Base-by-base conservation (phyloP, 2,113 vertebrate species). In the Macquaria australasica region DNA sequence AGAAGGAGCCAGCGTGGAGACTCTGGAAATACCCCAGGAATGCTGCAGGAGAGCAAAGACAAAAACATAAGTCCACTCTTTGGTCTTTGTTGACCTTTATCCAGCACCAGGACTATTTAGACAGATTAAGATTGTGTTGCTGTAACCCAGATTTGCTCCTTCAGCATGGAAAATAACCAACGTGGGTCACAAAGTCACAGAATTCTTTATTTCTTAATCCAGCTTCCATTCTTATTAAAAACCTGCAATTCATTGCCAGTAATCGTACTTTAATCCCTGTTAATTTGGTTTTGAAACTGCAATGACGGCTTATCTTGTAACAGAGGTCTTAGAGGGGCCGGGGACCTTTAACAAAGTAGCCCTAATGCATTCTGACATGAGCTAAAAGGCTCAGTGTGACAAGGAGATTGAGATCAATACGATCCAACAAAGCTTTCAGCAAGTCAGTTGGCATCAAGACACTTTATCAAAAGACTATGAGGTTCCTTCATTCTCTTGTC, bases 1-100 rank as follows among this genome's bases (percentile, higher is more conserved):
- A 97, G 95, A 50, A 98, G 95, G 43, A 97, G 95, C 97, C 97
- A 97, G 18, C 97, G 95, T 1, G 97, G 96, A 0, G 97, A 97
- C 87, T 98, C 97, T 62, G 96, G 96, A 90, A 96, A 97, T 6
- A 97, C 93, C 10, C 96, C 96, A 0, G 97, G 97, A 94, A 97
- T 95, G 50, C 97, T 98, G 85, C 72, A 81, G 79, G 76, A 77
- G 45, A 73, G 20, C 20, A 43, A 55, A 87, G 37, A 71, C 41
- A 34, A n/a, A 5, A 3, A 68, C 8, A 58, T 20, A 63, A 28
- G 8, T 43, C n/a, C 1, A 37, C 21, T 72, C 37, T 58, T 70
- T 70, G 25, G 84, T 73, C 56, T 83, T 6, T 28, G 64, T 4
- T 51, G 62, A 86, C 79, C 34, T 86, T 90, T 60, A 87, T 62